Evolutionary conservation across 2,113 vertebrate species (phyloP).

Genomic region (Plectropomus leopardus): DNA sequence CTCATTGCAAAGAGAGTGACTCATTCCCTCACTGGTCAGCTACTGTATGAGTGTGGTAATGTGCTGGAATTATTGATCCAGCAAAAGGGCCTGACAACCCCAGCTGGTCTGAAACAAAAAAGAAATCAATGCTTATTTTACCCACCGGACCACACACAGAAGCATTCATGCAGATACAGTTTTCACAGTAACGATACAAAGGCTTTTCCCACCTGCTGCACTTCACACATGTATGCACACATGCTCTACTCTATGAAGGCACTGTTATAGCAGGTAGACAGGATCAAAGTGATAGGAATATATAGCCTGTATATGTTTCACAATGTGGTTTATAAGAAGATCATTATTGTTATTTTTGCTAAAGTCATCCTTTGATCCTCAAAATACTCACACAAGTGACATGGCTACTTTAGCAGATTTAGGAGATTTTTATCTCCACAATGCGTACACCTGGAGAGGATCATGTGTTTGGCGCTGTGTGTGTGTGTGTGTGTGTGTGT

Average conservation of each 20-base stretch:
- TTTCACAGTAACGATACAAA: constrained; percentile 16
- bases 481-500: no score
- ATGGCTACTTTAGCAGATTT: constrained; percentile 13
- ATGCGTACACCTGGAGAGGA: no score
- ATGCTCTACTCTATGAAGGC: background rate
- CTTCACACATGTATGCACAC: background rate
- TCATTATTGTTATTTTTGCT: no score
- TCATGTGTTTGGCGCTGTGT: no score
- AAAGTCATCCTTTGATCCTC: background rate
- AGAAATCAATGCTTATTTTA: constrained; percentile 69
- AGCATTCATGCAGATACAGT: constrained; percentile 21
- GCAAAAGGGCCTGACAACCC: constrained; percentile 46
- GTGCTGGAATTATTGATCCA: constrained; percentile 66
- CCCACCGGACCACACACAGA: constrained; percentile 44
- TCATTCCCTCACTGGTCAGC: constrained; percentile 44
- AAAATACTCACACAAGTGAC: background rate
- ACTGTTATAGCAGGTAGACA: background rate
- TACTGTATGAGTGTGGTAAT: constrained; percentile 55
- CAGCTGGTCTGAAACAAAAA: constrained; percentile 52
- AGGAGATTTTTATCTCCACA: constrained; percentile 6
- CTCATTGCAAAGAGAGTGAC: constrained; percentile 42
- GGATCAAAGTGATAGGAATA: background rate
- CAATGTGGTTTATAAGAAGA: no score
- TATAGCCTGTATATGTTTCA: no score
- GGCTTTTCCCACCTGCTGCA: constrained; percentile 36